Percentiles rank a stretch among this genome's conserved stretches.
phyloP scores from a whole-genome alignment of 1,140 invertebrate species.

The Bombus pyrosoma region DNA sequence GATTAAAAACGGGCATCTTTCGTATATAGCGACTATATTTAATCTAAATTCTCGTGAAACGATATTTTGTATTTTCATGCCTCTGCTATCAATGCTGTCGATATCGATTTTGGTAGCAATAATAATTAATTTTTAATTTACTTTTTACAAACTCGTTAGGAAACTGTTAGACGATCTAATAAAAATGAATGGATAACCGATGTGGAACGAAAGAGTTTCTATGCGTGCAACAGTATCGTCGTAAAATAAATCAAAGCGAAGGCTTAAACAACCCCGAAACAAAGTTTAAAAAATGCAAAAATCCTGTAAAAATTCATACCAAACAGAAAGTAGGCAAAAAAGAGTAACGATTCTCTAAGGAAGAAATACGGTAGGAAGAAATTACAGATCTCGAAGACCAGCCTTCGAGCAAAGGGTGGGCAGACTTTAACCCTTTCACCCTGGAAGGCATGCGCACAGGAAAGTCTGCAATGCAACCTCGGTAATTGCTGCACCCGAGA shows the following conservation, averaged over 20 bases:
- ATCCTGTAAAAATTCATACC: background rate
- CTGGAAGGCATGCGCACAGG: constrained; percentile 62
- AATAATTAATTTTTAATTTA: too few relatives aligned
- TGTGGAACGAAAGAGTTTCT: background rate
- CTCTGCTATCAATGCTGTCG: too few relatives aligned
- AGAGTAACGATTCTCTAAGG: background rate
- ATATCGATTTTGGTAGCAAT: too few relatives aligned
- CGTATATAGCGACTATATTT: too few relatives aligned
- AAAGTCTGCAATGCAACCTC: constrained; percentile 64
- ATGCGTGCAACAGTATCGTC: background rate
- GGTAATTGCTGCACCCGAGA: constrained; percentile 66
- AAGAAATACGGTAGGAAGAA: constrained; percentile 15
- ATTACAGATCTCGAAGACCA: constrained; percentile 50
- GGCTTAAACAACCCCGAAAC: background rate
- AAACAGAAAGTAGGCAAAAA: too few relatives aligned
- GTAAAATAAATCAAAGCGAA: background rate
- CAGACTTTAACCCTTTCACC: constrained; percentile 66
- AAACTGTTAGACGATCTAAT: too few relatives aligned
- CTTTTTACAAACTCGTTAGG: too few relatives aligned
- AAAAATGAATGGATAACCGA: too few relatives aligned
- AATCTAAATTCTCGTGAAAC: background rate
- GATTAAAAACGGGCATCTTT: too few relatives aligned
- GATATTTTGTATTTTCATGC: too few relatives aligned
- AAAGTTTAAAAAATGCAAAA: background rate
- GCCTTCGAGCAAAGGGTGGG: constrained; percentile 55